Evolutionary conservation across 2,797 vertebrate genomes (phyloP), one percentile per base, ranked within the genome.

Genomic region (Cirrhinus molitorella): DNA sequence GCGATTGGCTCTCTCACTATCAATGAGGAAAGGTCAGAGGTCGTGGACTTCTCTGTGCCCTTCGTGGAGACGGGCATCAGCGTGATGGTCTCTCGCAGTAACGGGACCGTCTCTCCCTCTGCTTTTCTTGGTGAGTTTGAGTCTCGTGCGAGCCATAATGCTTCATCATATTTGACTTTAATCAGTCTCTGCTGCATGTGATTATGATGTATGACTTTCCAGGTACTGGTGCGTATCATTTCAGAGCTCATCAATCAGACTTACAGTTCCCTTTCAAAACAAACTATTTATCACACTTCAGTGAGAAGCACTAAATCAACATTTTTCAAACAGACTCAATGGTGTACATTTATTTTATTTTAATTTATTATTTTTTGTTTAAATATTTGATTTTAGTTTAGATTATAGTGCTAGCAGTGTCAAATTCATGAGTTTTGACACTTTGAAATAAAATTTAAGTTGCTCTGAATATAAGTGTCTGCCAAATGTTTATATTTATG

Each of bases 51-150:
- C 93, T 98, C 97, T 0, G 97, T 98, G 67, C 97, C 97, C 85
- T 98, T 98, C 68, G 97, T 98, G 81, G 97, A 98, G 92, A 98
- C 97, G 0, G 97, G 97, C 79, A 98, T 98, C 92, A 98, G 97
- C 45, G 97, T 98, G 86, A 98, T 98, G 97, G 97, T 98, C 90
- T 96, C 96, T 49, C 96, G 97, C 71, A 97, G 97, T 95, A 98
- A 98, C 12, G 97, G 97, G 85, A 98, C 97, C 0, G 97, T 98
- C 74, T 98, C 97, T 17, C 97, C 97, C 23, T 98, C 97, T 0
- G 97, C 97, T 89, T 98, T 98, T 89, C 95, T 98, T 57, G 97
- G 97, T 98, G 92, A 92, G 92, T 83, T 59, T n/a, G 59, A 40
- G 16, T 83, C 28, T 83, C 37, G 53, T 82, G 57, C 59, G 25